These are phyloP conservation scores for Metallyticus violacea DNA, from an alignment of 2,888 invertebrate genomes.

Conservation along the genomic window DNA sequence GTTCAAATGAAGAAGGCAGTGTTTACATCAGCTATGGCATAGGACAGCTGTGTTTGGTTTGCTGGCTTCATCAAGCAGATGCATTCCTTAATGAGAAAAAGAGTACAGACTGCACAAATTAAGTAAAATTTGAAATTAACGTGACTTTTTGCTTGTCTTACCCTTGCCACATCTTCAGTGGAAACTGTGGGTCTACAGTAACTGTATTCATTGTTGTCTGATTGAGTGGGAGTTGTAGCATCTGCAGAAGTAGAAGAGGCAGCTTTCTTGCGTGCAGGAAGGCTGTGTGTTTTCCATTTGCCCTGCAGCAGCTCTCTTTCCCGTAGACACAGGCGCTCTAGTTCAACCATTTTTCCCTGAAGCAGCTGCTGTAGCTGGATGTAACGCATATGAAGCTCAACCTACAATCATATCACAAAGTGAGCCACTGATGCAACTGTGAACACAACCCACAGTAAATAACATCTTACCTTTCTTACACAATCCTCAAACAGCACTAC, in stretches of 20 bases:
- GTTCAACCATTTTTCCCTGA: conserved; percentile 79
- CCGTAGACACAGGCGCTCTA: conserved; percentile 75
- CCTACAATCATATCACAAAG: conserved; percentile 52
- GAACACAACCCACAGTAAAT: no score
- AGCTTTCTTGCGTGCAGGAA: conserved; percentile 81
- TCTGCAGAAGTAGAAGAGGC: conserved; percentile 52
- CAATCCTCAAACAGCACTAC: conserved; percentile 96
- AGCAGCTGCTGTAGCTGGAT: conserved; percentile 83
- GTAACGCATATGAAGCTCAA: conserved; percentile 89
- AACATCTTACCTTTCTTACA: conserved; percentile 80
- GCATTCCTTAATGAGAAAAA: no score
- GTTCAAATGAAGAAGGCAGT: no score
- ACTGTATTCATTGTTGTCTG: conserved; percentile 41
- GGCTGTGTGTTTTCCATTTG: conserved; percentile 86
- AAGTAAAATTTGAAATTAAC: no score
- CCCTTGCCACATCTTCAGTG: conserved; percentile 64
- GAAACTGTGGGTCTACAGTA: conserved; percentile 78
- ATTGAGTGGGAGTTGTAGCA: conserved; percentile 43
- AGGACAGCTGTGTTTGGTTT: no score
- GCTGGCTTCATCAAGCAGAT: no score
- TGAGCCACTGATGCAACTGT: no score
- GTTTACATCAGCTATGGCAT: no score
- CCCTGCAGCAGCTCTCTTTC: conserved; percentile 81
- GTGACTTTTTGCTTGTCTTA: no score
- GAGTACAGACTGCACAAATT: no score